A percentile compares a stretch with the other conserved stretches of the same genome.
phyloP scores from a whole-genome alignment of 2,113 vertebrate genomes.

The Falco punctatus region DNA sequence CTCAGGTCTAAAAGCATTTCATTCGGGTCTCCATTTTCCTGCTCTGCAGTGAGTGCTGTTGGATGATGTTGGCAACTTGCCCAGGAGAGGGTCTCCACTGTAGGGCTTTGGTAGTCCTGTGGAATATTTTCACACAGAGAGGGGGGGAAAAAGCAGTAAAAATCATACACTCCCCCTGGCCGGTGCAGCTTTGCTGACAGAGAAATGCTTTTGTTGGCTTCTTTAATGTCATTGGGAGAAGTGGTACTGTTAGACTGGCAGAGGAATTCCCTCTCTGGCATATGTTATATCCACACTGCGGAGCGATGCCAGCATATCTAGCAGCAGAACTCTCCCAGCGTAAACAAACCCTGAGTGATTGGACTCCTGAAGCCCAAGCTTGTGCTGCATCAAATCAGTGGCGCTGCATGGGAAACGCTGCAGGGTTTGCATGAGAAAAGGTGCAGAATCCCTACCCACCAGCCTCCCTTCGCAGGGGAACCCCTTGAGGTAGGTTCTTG shows the following conservation, averaged over 20 bases:
- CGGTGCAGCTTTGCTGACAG: constrained; percentile 34
- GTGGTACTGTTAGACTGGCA: constrained; percentile 47
- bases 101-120: neutral
- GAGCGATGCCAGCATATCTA: constrained; percentile 63
- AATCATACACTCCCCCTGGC: neutral
- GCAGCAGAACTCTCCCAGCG: constrained; percentile 54
- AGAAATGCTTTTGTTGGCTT: constrained; percentile 41
- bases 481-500: neutral
- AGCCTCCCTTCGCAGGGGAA: neutral
- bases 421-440: neutral
- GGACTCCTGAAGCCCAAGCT: constrained; percentile 23
- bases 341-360: constrained; percentile 62
- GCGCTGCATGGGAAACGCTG: neutral
- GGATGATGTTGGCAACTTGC: constrained; percentile 33
- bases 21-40: constrained; percentile 13
- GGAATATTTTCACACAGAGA: neutral
- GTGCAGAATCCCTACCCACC: neutral
- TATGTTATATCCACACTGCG: constrained; percentile 57
- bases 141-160: neutral
- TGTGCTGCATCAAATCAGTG: neutral
- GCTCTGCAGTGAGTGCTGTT: neutral
- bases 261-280: constrained; percentile 68
- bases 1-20: neutral
- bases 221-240: neutral
- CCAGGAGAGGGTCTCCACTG: neutral